Conservation (phyloP, 2,888 invertebrate genomes). For the Drosophila bunnanda region DNA sequence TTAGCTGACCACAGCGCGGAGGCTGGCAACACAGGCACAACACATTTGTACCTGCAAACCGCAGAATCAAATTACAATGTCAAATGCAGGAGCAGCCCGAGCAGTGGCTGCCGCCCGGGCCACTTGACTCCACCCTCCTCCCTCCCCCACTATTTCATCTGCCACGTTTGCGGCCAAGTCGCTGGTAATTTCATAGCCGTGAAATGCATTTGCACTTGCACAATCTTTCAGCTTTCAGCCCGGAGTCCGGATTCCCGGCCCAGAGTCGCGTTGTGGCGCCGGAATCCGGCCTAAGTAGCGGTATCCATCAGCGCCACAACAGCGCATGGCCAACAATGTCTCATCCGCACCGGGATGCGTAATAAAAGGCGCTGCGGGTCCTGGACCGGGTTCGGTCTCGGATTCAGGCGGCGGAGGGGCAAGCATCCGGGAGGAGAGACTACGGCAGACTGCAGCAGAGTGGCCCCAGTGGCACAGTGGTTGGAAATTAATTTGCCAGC, state of each 20-base stretch:
- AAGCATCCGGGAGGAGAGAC: not conserved
- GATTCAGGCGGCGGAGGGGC: not conserved
- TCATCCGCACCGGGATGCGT: conserved; percentile 51
- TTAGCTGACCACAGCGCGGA: conserved; percentile 53
- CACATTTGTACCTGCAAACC: conserved; percentile 51
- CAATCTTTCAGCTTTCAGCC: conserved; percentile 60
- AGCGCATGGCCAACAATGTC: conserved; percentile 60
- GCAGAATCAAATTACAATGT: conserved; percentile 72
- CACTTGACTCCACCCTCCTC: conserved; percentile 19
- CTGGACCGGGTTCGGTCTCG: not conserved
- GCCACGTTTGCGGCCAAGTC: conserved; percentile 18
- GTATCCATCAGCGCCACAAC: conserved; percentile 69
- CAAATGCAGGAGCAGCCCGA: conserved; percentile 1
- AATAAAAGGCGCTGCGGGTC: conserved; percentile 54
- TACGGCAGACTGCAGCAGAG: not conserved
- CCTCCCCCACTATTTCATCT: not conserved
- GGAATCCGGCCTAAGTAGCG: conserved; percentile 63
- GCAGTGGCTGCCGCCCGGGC: not conserved
- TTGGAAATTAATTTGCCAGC: not conserved
- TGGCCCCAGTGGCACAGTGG: conserved; percentile 24
- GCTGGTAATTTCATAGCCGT: conserved; percentile 68
- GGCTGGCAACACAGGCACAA: not conserved
- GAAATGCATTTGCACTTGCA: conserved; percentile 62
- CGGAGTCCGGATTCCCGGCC: not conserved
- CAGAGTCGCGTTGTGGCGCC: not conserved